A percentile compares a stretch with the other conserved stretches of the same genome.
Evolutionary conservation across 2,113 vertebrate genomes (phyloP).

Genomic region (Spilogale gracilis): DNA sequence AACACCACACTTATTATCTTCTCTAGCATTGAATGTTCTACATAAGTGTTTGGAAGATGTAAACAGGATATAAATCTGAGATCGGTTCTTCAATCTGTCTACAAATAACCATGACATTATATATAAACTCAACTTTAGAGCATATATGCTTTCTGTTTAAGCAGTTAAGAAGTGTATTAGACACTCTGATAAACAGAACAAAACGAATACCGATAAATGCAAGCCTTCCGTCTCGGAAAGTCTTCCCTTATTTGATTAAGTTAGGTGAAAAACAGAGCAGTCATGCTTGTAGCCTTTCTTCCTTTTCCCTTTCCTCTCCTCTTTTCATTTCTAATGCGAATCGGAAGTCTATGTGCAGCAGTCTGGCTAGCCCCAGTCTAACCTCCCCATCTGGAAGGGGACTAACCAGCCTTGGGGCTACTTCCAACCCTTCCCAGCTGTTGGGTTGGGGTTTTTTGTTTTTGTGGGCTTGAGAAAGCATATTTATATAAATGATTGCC

Average conservation of each 20-base stretch:
- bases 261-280: conserved; percentile 96
- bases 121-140: conserved; percentile 82
- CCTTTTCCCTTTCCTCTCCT: conserved; percentile 94
- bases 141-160: conserved; percentile 84
- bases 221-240: conserved; percentile 98
- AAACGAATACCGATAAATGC: conserved; percentile 96
- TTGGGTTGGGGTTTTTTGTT: conserved; percentile 96
- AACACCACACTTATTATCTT: conserved; percentile 80
- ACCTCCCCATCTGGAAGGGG: conserved; percentile 99
- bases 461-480: conserved; percentile 98
- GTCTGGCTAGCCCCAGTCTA: conserved; percentile 96
- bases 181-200: conserved; percentile 88
- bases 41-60: conserved; percentile 78
- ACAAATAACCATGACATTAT: conserved; percentile 90
- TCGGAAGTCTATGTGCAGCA: conserved; percentile 98
- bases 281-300: conserved; percentile 99
- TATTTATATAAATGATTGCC: conserved; percentile 99
- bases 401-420: conserved; percentile 99
- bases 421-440: conserved; percentile 99
- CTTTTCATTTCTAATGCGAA: conserved; percentile 98
- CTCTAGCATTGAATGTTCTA: conserved; percentile 62
- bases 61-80: conserved; percentile 85
- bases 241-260: conserved; percentile 99
- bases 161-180: conserved; percentile 86
- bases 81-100: conserved; percentile 88